Base-by-base conservation (phyloP, 2,797 vertebrate species). In the Enteromius mattozi region DNA sequence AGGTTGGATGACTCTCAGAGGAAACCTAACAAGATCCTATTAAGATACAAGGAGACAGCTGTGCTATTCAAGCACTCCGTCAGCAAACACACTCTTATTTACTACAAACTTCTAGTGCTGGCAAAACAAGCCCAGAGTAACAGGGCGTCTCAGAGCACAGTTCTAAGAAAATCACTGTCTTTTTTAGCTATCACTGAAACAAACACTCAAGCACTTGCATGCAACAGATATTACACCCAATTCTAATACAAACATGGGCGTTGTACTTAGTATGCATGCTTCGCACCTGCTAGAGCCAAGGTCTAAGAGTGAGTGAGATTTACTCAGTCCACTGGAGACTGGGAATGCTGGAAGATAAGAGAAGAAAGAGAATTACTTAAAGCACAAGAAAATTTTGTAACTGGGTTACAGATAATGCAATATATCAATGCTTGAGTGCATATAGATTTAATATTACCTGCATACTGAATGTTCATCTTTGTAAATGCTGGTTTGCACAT, bases 231-330 rank as follows among this genome's bases (percentile, higher is more conserved):
- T 72, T 6, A 24, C 4, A 4, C 5, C 40, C 1, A 63, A 63
- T 17, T 74, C 27, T 19, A 74, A 49, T 49, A 75, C 27, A 82
- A 65, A 82, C n/a, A 49, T 27, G 14, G 27, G 4, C 2, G 0
- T 65, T 54, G 69, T 56, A 70, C n/a, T 19, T 12, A 65, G 10
- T 54, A 40, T 16, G 27, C 40, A 63, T 21, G 40, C 21, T 81
- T 69, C 91, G 88, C 96, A 99, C 98, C 98, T 98, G 94, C 94
- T 97, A 87, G 97, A 97, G 92, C 95, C 95, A 87, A 99, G 91
- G 89, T 99, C 98, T 70, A 99, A 95, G 80, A 98, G 91, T 3
- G 97, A 96, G 76, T 96, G 95, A 74, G 96, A 93, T 90, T 95
- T 98, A 92, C 96, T 96, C 49, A 97, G 92, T 86, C 88, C 93